Percentiles rank a stretch among this genome's conserved stretches.
These are phyloP conservation scores for Doris montereyensis DNA, from an alignment of 2,888 invertebrate genomes.

Conservation along the genomic window DNA sequence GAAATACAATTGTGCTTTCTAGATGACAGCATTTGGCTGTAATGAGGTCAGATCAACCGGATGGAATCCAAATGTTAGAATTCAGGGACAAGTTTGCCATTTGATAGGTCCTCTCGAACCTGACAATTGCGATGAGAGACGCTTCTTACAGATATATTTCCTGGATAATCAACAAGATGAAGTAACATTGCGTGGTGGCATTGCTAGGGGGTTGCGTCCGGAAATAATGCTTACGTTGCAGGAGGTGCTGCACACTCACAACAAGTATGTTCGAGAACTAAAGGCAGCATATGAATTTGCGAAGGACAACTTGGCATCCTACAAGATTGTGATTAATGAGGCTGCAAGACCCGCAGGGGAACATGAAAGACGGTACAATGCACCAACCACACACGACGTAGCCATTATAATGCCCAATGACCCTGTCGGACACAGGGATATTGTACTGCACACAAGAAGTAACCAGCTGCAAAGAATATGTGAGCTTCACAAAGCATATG, in stretches of 20 bases:
- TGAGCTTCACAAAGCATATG: neutral
- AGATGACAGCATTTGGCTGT: neutral
- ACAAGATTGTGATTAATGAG: neutral
- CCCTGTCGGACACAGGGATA: neutral
- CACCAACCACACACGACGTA: neutral
- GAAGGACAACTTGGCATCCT: neutral
- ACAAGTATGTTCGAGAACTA: neutral
- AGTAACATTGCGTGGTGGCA: neutral
- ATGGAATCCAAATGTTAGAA: constrained; percentile 13
- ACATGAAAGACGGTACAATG: neutral
- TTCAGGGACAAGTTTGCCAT: too few relatives aligned
- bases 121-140: neutral
- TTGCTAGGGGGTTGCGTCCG: neutral
- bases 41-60: neutral
- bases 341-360: neutral
- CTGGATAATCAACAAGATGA: neutral
- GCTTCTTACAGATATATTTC: neutral
- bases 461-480: neutral
- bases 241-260: neutral
- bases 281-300: neutral
- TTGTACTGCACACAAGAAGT: neutral
- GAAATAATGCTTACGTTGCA: neutral
- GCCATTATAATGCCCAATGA: neutral
- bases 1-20: neutral
- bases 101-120: neutral